Percentiles rank a stretch among this genome's conserved stretches.
Conservation (phyloP, 2,113 vertebrate genomes). For the Forbesichthys agassizii region DNA sequence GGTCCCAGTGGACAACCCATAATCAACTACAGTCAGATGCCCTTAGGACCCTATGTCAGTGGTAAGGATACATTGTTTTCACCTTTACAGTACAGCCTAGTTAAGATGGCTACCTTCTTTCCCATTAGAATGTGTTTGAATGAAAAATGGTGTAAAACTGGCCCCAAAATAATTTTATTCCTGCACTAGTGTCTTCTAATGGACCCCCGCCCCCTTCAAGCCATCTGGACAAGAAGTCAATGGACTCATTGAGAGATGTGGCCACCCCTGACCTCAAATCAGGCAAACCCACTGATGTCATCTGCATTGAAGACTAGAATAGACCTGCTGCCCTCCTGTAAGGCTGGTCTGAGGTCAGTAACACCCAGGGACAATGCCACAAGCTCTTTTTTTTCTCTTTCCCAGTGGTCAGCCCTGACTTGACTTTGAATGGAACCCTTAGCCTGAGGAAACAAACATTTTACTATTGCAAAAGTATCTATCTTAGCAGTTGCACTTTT, state of each 20-base stretch:
- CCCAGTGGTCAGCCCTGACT: slow-evolving; percentile 14
- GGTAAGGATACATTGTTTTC: slow-evolving; percentile 74
- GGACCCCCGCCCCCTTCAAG: slow-evolving; percentile 70
- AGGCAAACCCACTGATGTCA: slow-evolving; percentile 73
- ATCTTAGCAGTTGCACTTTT: slow-evolving; percentile 77
- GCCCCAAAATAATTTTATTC: not conserved
- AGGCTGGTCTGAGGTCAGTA: slow-evolving; percentile 45
- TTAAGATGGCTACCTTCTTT: too few species aligned
- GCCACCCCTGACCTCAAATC: slow-evolving; percentile 73
- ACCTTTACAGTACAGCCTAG: not conserved
- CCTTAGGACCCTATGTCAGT: slow-evolving; percentile 94
- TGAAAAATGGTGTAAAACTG: too few species aligned
- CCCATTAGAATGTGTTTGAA: too few species aligned
- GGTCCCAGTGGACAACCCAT: slow-evolving; percentile 88
- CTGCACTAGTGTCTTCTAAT: slow-evolving; percentile 73
- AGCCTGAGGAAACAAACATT: slow-evolving; percentile 31
- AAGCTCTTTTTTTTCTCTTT: slow-evolving; percentile 30
- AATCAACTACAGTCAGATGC: slow-evolving; percentile 99
- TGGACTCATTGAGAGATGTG: slow-evolving; percentile 76
- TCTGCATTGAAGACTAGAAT: slow-evolving; percentile 77
- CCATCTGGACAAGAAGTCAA: slow-evolving; percentile 78
- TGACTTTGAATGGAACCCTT: slow-evolving; percentile 37
- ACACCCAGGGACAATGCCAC: slow-evolving; percentile 52
- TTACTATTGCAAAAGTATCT: slow-evolving; percentile 56
- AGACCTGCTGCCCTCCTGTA: slow-evolving; percentile 35